Conservation (phyloP, 2,888 invertebrate species). For the Alloscopus bannaensis region DNA sequence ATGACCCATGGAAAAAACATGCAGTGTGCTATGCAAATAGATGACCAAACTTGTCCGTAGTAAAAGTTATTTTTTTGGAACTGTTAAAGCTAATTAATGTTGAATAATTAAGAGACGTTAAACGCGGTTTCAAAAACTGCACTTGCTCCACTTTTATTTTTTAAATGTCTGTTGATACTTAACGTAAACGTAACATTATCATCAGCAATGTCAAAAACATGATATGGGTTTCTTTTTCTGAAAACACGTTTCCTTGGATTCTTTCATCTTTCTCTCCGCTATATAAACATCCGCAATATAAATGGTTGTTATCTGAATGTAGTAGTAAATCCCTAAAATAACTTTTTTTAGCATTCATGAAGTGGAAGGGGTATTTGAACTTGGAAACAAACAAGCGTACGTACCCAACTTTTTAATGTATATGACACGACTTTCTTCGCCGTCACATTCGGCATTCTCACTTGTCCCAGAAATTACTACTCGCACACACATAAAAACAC, state of each 20-base stretch:
- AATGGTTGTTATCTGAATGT: conserved; percentile 26
- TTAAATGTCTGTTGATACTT: conserved; percentile 20
- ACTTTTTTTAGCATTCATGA: conserved; percentile 27
- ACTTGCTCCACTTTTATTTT: conserved; percentile 9
- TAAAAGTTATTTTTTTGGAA: too few species aligned
- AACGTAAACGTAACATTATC: conserved; percentile 30
- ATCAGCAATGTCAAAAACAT: conserved; percentile 44
- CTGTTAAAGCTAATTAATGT: too few species aligned
- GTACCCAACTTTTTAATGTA: conserved; percentile 2
- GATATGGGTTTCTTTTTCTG: conserved; percentile 35
- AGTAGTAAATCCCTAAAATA: neutral
- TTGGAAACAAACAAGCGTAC: conserved; percentile 48
- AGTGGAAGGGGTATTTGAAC: conserved; percentile 41
- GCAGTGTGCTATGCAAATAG: too few species aligned
- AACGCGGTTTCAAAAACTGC: too few species aligned
- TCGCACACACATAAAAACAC: neutral
- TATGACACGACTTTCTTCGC: conserved; percentile 28
- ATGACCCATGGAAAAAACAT: too few species aligned
- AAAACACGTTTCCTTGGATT: conserved; percentile 15
- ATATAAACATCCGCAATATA: conserved; percentile 43
- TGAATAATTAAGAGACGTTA: too few species aligned
- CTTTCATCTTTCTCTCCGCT: neutral
- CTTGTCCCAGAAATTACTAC: too few species aligned
- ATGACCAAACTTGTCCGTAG: too few species aligned
- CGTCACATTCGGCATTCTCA: too few species aligned